Evolutionary conservation across 2,113 vertebrate genomes (phyloP).

Genomic region (Cygnus buccinator): DNA sequence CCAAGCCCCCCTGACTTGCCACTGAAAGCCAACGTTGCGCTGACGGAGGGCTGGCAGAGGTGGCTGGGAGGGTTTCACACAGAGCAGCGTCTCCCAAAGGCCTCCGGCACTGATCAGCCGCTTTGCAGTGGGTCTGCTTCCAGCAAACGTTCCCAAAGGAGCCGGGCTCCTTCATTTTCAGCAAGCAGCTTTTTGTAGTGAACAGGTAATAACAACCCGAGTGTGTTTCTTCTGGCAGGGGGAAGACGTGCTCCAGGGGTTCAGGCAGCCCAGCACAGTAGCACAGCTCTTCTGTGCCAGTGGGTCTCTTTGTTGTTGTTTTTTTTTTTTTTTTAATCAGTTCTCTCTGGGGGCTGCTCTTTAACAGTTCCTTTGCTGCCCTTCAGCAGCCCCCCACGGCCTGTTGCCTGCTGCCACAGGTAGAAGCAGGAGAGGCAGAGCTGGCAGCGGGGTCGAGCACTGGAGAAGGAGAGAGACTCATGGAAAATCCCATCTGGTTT

Average conservation of each 20-base stretch:
- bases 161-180: not conserved
- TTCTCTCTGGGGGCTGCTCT: not conserved
- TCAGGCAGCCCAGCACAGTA: not conserved
- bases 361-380: not conserved
- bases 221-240: not conserved
- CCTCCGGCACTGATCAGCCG: not conserved
- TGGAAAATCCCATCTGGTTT: constrained; percentile 71
- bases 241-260: not conserved
- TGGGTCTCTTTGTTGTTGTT: not conserved
- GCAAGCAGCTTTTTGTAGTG: not conserved
- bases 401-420: not conserved
- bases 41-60: not conserved
- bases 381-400: not conserved
- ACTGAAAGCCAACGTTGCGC: not conserved
- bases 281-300: not conserved
- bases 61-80: not conserved
- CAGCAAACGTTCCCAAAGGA: not conserved
- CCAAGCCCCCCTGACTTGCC: not conserved
- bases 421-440: not conserved
- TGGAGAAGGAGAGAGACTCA: not conserved
- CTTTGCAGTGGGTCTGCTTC: not conserved
- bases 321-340: not conserved
- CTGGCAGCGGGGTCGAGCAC: not conserved
- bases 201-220: not conserved
- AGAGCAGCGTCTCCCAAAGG: not conserved